These are phyloP conservation scores for Pagrus major DNA, from an alignment of 2,113 vertebrate genomes.

Conservation along the genomic window DNA sequence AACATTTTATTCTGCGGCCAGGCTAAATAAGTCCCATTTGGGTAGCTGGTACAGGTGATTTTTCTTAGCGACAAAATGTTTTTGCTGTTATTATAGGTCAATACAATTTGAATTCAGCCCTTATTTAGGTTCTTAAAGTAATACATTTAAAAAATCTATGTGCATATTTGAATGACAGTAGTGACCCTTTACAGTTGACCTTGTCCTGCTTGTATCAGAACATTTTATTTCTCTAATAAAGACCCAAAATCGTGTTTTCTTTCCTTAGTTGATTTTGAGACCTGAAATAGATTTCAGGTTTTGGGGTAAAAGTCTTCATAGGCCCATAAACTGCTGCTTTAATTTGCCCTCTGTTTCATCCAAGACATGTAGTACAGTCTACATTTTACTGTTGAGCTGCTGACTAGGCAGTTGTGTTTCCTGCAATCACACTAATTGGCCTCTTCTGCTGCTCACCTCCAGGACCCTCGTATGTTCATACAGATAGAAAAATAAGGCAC, in stretches of 20 bases:
- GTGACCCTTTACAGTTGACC: conserved; percentile 5
- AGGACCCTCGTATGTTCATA: conserved; percentile 84
- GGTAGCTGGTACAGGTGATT: neutral
- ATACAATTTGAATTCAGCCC: conserved; percentile 17
- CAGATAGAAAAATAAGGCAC: conserved; percentile 85
- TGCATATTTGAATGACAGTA: conserved; percentile 5
- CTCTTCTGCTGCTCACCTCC: conserved; percentile 83
- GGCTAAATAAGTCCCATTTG: too few relatives aligned
- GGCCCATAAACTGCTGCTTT: conserved; percentile 62
- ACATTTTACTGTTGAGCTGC: conserved; percentile 76
- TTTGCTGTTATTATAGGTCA: too few relatives aligned
- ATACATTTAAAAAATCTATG: conserved; percentile 17
- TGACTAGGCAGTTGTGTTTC: conserved; percentile 81
- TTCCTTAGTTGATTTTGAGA: conserved; percentile 4
- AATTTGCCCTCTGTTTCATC: conserved; percentile 67
- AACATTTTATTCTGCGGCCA: too few relatives aligned
- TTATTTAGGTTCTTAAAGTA: neutral
- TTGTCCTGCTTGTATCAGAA: neutral
- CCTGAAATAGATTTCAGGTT: conserved; percentile 1
- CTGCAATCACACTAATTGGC: conserved; percentile 87
- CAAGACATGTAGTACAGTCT: conserved; percentile 55
- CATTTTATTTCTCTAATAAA: conserved; percentile 3
- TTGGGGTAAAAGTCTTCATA: conserved; percentile 28
- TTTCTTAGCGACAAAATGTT: neutral
- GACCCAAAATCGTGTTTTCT: neutral